Evolutionary conservation across 2,113 vertebrate species (phyloP), one percentile per base, ranked within the genome.

Genomic region (Lagenorhynchus albirostris): DNA sequence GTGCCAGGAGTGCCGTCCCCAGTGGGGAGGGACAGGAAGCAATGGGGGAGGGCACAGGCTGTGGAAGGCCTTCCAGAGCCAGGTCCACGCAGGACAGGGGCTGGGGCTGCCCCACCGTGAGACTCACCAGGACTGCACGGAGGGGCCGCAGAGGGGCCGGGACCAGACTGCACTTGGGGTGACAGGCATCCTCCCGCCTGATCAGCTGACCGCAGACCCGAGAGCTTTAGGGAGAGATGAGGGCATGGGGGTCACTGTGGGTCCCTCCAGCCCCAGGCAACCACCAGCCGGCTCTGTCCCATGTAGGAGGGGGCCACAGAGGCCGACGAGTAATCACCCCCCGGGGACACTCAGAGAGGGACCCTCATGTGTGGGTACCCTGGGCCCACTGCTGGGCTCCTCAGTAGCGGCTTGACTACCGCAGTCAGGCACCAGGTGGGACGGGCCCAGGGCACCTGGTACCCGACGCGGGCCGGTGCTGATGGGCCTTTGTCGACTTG

Each of bases 341-440:
- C 53, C 4, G 67, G 67, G 68, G 60, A 82, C 41, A 26, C 47
- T 15, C 70, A 17, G 74, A 6, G 8, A 36, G 38, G 3, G 15
- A 9, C 10, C 29, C 4, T 44, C 33, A 1, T 0, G 0, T 50
- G 29, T 21, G 10, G 17, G 38, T 20, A 4, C 38, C 21, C 3
- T 0, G 62, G 65, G 53, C 13, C 36, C 70, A 13, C 77, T 1
- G 3, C 25, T 0, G 9, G 25, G 7, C 3, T 84, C n/a, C 93
- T 25, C 3, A 0, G 18, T 1, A 8, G n/a, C 0, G 9, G 36
- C 15, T 12, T 0, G 4, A 5, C 33, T 4, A 14, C 50, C 25
- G 0, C 2, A 2, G 71, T 10, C 68, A 6, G 53, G 5, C 53
- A 5, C 33, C 8, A 0, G 0, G 2, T 17, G 86, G 26, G n/a